A percentile compares a stretch with the other conserved stretches of the same genome.
These are phyloP conservation scores for Callocephalon fimbriatum DNA, from an alignment of 2,113 vertebrate species.

Conservation along the genomic window DNA sequence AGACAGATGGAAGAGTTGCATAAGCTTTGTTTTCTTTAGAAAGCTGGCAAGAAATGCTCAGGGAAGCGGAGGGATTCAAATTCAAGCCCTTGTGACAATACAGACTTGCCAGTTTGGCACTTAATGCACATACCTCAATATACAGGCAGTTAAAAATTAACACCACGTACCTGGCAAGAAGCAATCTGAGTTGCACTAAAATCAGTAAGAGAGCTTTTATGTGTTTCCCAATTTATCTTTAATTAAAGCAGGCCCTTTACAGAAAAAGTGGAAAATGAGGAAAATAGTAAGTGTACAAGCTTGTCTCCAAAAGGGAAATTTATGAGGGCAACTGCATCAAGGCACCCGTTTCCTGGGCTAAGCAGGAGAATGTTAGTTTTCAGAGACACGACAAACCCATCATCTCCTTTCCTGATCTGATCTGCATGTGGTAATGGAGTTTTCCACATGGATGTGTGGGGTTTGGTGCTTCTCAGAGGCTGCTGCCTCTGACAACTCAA, in stretches of 20 bases:
- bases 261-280: neutral
- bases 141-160: neutral
- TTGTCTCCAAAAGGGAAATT: neutral
- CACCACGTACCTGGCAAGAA: accelerated
- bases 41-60: accelerated
- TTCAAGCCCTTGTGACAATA: neutral
- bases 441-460: neutral
- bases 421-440: accelerated
- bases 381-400: neutral
- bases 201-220: accelerated
- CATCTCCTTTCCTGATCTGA: neutral
- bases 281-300: accelerated
- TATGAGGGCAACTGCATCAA: neutral
- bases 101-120: neutral
- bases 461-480: neutral
- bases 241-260: neutral
- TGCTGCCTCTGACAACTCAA: neutral
- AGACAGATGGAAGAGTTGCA: neutral
- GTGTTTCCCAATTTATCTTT: neutral
- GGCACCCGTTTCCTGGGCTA: accelerated
- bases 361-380: neutral
- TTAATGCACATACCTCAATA: accelerated
- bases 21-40: neutral
- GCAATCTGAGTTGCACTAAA: neutral
- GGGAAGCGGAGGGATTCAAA: neutral